Conservation (phyloP, 2,113 vertebrate species). For the Corydoras maculifer region DNA sequence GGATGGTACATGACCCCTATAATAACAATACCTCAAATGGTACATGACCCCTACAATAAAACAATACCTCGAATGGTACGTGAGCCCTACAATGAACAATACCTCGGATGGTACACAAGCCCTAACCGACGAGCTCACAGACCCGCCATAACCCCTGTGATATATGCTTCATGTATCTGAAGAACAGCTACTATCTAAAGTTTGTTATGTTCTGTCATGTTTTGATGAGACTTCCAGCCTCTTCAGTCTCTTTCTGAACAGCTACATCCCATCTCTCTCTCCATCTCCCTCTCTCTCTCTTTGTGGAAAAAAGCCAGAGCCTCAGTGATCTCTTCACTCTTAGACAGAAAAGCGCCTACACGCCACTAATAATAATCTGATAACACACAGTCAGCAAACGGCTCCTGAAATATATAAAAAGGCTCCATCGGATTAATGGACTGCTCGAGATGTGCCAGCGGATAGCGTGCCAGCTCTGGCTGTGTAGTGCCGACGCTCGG, state of each 20-base stretch:
- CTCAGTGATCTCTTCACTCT: constrained; percentile 3
- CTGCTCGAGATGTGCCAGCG: constrained; percentile 17
- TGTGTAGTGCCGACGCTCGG: background rate
- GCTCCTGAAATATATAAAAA: constrained; percentile 21
- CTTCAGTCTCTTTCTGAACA: background rate
- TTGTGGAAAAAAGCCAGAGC: constrained; percentile 1
- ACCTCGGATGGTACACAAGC: too few relatives aligned
- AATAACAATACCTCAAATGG: too few relatives aligned
- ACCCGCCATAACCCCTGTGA: too few relatives aligned
- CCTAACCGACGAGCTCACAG: too few relatives aligned
- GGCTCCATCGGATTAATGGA: constrained; percentile 29
- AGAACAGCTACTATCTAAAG: too few relatives aligned
- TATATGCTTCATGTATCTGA: too few relatives aligned
- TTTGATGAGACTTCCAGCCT: background rate
- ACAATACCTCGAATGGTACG: too few relatives aligned
- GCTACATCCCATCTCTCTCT: constrained; percentile 1
- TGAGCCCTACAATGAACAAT: too few relatives aligned
- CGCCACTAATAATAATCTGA: constrained; percentile 32
- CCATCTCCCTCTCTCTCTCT: constrained; percentile 3
- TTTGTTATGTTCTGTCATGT: too few relatives aligned
- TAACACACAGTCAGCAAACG: constrained; percentile 17
- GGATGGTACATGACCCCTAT: too few relatives aligned
- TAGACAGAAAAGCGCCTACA: constrained; percentile 33
- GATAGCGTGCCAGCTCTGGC: constrained; percentile 20
- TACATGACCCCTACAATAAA: too few relatives aligned